Evolutionary conservation across 2,113 vertebrate genomes (phyloP), one percentile per base, ranked within the genome.

Genomic region (Scomber colias): DNA sequence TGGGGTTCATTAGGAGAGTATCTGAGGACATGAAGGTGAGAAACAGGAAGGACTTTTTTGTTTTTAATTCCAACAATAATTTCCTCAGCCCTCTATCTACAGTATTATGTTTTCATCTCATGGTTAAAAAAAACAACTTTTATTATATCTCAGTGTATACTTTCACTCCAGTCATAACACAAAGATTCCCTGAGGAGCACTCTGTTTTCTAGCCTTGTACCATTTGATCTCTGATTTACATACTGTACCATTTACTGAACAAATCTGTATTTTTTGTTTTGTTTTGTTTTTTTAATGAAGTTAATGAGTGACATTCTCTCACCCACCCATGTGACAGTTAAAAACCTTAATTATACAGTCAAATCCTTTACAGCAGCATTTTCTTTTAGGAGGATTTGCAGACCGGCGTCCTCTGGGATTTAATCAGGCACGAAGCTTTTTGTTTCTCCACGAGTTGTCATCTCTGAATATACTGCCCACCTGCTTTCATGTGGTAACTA

Each of bases 331-430:
- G 77, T 81, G 85, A 81, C 82, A 77, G 55, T 66, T 75, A 86
- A 89, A 90, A 88, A 86, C 85, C 75, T 71, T 85, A 87, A 90
- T 92, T 87, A 93, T 78, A 82, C 71, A 82, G 70, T 67, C 24
- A 64, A 67, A 90, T 87, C 84, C 75, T 88, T 27, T 66, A 79
- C 70, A 82, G 72, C 57, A 31, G 76, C 67, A 40, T 40, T 75
- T 85, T 79, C 21, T 63, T 75, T 27, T 14, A 61, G 48, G 60
- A 55, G 53, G 13, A 3, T 77, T 75, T 86, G 48, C 54, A 15
- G 15, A 59, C 70, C 53, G 24, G 60, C 50, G 53, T 71, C 75
- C 60, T 74, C 16, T 0, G 56, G 63, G 71, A 57, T 11, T 69
- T 67, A 12, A 21, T 74, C 64, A 49, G 40, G 72, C n/a, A 59